phyloP scores from a whole-genome alignment of 2,797 vertebrate genomes.

The Tinamus major region DNA sequence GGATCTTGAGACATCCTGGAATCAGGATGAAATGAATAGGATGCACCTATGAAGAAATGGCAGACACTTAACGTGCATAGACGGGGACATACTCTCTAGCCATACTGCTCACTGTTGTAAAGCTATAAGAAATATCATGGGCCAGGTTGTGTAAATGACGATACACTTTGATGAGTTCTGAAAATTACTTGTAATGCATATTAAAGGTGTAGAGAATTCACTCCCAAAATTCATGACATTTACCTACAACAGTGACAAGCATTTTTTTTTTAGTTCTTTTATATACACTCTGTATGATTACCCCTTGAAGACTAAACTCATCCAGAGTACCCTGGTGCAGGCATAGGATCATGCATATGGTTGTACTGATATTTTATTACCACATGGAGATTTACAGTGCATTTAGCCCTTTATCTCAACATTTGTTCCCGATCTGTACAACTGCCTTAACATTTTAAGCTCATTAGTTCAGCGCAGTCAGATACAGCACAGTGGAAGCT shows the following conservation, averaged over 20 bases:
- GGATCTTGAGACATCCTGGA: background rate
- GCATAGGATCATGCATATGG: background rate
- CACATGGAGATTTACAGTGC: background rate
- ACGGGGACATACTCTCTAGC: background rate
- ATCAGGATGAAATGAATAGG: background rate
- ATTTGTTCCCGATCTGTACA: background rate
- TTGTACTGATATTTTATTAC: background rate
- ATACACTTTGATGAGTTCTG: rapidly evolving
- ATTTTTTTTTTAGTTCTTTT: background rate
- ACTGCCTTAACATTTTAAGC: background rate
- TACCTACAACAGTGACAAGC: background rate
- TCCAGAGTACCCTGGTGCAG: background rate
- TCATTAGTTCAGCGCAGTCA: background rate
- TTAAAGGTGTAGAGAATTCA: background rate
- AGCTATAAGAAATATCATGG: background rate
- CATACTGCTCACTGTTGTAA: background rate
- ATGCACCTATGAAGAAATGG: background rate
- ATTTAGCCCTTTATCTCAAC: background rate
- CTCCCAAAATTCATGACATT: background rate
- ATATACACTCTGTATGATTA: background rate
- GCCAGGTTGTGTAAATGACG: background rate
- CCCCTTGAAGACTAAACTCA: background rate
- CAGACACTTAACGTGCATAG: background rate
- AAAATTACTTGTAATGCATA: background rate
- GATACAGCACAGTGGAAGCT: background rate